Conservation (phyloP, 1,140 invertebrate genomes). For the Achatina immaculata region DNA sequence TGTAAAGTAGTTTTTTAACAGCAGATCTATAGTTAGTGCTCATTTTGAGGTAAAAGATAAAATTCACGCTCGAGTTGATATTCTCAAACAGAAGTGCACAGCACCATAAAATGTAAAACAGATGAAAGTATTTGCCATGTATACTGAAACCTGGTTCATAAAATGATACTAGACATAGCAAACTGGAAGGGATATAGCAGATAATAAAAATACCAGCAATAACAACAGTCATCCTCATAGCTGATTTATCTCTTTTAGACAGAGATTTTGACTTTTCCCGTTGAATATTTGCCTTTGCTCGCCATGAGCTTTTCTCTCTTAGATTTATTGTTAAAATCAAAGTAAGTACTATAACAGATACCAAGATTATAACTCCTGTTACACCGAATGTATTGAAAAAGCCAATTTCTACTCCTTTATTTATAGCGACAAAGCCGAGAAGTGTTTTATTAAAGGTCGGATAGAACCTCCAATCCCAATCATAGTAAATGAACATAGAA, state of each 20-base stretch:
- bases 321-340: background rate
- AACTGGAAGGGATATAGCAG: background rate
- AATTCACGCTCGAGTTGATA: slow-evolving; percentile 1
- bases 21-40: background rate
- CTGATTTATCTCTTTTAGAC: background rate
- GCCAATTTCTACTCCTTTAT: background rate
- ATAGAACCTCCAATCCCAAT: background rate
- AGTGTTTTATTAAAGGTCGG: background rate
- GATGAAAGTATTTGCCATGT: background rate
- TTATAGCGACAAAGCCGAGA: background rate
- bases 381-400: background rate
- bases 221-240: background rate
- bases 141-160: background rate
- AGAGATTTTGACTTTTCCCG: background rate
- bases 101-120: background rate
- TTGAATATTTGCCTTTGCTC: background rate
- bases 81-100: background rate
- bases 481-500: background rate
- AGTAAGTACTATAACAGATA: background rate
- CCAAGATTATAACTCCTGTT: background rate
- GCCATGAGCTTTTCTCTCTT: background rate
- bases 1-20: no score
- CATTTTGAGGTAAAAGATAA: background rate
- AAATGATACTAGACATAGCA: background rate
- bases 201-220: background rate